Conservation (phyloP, 2,797 vertebrate species). For the Chelidonichthys spinosus region DNA sequence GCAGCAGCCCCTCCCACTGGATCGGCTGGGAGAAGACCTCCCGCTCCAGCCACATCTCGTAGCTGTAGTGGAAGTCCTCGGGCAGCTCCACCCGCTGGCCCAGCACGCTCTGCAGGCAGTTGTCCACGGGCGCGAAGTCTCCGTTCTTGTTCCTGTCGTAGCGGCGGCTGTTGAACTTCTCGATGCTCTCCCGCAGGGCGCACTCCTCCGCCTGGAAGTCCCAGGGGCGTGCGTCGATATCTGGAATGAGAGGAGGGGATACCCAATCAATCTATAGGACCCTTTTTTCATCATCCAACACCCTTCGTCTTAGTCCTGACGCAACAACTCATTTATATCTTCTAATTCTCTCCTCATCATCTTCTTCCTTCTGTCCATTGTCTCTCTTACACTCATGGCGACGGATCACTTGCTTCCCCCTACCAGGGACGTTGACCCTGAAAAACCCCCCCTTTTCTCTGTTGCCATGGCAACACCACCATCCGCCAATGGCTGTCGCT, state of each 20-base stretch:
- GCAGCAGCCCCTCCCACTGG: slow-evolving; percentile 95
- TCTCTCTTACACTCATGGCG: slow-evolving; percentile 20
- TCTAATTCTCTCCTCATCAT: neutral
- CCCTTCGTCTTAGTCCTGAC: neutral
- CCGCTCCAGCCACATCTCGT: slow-evolving; percentile 96
- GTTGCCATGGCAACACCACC: slow-evolving; percentile 73
- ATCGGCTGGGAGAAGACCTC: slow-evolving; percentile 98
- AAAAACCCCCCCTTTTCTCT: slow-evolving; percentile 43
- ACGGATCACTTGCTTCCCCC: slow-evolving; percentile 60
- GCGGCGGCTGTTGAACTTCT: slow-evolving; percentile 93
- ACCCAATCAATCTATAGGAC: neutral
- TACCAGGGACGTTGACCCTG: slow-evolving; percentile 56
- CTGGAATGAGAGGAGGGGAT: slow-evolving; percentile 67
- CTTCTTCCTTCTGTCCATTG: slow-evolving; percentile 4
- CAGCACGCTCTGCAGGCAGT: slow-evolving; percentile 96
- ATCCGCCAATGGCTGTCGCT: slow-evolving; percentile 17
- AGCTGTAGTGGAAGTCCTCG: slow-evolving; percentile 93
- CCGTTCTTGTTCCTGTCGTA: slow-evolving; percentile 88
- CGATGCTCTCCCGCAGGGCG: slow-evolving; percentile 93
- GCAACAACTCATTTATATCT: neutral
- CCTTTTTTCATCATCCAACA: neutral
- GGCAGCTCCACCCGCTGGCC: slow-evolving; percentile 93
- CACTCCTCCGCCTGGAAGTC: slow-evolving; percentile 99
- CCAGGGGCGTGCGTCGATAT: slow-evolving; percentile 96
- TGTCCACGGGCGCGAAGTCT: slow-evolving; percentile 94